Base-by-base conservation (phyloP, 2,888 invertebrate genomes). In the Plebejus anna region DNA sequence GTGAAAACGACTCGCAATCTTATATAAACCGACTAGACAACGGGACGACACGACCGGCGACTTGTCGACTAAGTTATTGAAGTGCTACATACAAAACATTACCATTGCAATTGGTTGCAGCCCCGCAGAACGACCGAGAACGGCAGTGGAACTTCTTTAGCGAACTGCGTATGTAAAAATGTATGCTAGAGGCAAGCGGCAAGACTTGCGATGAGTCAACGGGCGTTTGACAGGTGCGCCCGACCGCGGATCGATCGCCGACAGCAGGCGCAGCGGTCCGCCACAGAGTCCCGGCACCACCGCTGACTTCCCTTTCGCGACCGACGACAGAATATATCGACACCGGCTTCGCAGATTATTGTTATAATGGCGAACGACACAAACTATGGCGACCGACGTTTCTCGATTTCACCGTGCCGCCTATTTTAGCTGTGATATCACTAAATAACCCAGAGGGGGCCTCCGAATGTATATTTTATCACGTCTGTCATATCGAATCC, bases 161-260 rank as follows among this genome's bases (percentile, higher is more conserved):
- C 80, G 83, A 89, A 90, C 86, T 88, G 89, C 89, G 90, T 90
- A 89, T 88, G 87, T 88, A 88, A 86, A 87, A 86, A 88, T 86
- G 84, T 83, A 84, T 85, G 81, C 80, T 79, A 84, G 82, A 83
- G 80, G 82, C 66, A 32, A 42, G 47, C 72, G 16, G 73, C 32
- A 28, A 51, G 28, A 51, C 82, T 78, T 79, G 84, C 86, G 90
- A 91, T 92, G 93, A 92, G 90, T 93, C 93, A 92, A 92, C 91
- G 88, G 87, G 88, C 86, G 88, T 87, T 89, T 90, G 92, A 91
- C 91, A 90, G 90, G 86, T 87, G 88, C 83, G 87, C 88, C 89
- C 87, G 87, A 87, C 89, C 92, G 93, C 88, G 87, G 87, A 87
- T 90, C 92, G 93, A 94, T 94, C 94, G 94, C 81, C 83, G 85